Conservation (phyloP, 2,888 invertebrate genomes). For the Drosophila paranaensis region DNA sequence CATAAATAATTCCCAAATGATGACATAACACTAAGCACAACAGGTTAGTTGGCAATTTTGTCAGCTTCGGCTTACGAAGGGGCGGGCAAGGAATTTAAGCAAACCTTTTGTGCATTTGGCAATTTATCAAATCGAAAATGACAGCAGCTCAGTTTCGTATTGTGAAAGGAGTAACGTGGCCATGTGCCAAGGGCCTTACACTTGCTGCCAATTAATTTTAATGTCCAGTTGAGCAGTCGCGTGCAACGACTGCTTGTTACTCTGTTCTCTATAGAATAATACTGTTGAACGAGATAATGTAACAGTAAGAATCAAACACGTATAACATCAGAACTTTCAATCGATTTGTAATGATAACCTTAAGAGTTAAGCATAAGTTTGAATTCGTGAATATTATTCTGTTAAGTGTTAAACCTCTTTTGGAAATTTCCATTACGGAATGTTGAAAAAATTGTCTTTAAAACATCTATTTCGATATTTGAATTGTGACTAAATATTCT, state of each 20-base stretch:
- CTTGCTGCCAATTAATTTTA: slow-evolving; percentile 56
- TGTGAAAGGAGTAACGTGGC: slow-evolving; percentile 4
- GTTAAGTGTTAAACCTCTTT: too few species aligned
- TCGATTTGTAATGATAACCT: too few species aligned
- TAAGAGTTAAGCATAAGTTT: too few species aligned
- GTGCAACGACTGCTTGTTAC: background rate
- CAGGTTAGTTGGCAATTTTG: slow-evolving; percentile 39
- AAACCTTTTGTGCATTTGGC: slow-evolving; percentile 42
- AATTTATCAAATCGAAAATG: slow-evolving; percentile 72
- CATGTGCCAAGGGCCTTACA: slow-evolving; percentile 15
- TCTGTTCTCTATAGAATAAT: background rate
- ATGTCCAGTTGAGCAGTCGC: slow-evolving; percentile 13
- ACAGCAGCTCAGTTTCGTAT: slow-evolving; percentile 46
- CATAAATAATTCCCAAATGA: slow-evolving; percentile 40
- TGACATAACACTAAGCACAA: slow-evolving; percentile 57
- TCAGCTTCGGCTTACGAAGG: slow-evolving; percentile 23
- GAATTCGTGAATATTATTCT: too few species aligned
- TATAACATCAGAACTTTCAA: too few species aligned
- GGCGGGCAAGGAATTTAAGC: slow-evolving; percentile 6
- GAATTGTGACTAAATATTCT: too few species aligned
- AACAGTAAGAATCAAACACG: too few species aligned
- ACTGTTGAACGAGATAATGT: too few species aligned
- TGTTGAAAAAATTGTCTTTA: too few species aligned
- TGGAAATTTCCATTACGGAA: too few species aligned
- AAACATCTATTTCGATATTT: too few species aligned